These are phyloP conservation scores for Antedon mediterranea DNA, from an alignment of 53 echinoderm and acorn worm species.

Conservation along the genomic window DNA sequence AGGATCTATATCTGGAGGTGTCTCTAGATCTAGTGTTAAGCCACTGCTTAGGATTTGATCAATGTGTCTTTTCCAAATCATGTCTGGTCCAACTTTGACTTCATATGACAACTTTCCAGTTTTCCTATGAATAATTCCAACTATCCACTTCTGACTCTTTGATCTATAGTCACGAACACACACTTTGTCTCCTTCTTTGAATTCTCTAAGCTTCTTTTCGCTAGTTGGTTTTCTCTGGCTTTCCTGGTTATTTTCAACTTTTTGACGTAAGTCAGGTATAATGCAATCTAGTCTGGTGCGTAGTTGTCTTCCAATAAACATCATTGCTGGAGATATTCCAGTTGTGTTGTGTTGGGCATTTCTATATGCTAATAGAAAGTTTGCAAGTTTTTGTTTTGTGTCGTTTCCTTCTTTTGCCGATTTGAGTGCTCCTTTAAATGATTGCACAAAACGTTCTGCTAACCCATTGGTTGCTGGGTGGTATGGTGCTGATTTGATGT, in stretches of 20 bases:
- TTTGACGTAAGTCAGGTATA: not conserved
- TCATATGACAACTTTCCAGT: constrained; percentile 27
- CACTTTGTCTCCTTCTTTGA: constrained; percentile 10
- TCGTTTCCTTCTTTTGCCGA: not conserved
- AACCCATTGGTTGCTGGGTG: not conserved
- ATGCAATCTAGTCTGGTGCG: not conserved
- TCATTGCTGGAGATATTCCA: not conserved
- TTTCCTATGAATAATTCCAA: constrained; percentile 10
- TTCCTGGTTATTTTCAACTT: not conserved
- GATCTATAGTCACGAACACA: constrained; percentile 12
- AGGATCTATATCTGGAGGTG: too few species aligned
- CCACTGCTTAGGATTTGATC: constrained; percentile 10
- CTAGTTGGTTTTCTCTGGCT: not conserved
- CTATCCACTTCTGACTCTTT: constrained; percentile 11
- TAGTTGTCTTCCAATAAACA: not conserved
- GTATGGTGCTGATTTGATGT: not conserved
- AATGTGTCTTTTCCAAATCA: constrained; percentile 21
- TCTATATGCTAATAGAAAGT: not conserved
- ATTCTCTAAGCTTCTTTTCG: not conserved
- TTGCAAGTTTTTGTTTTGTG: not conserved
- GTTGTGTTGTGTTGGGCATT: not conserved
- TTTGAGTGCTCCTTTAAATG: not conserved
- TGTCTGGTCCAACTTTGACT: constrained; percentile 18
- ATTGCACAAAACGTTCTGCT: not conserved
- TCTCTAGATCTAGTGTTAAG: too few species aligned